phyloP scores from a whole-genome alignment of 2,888 invertebrate genomes.

The Argynnis bischoffii region DNA sequence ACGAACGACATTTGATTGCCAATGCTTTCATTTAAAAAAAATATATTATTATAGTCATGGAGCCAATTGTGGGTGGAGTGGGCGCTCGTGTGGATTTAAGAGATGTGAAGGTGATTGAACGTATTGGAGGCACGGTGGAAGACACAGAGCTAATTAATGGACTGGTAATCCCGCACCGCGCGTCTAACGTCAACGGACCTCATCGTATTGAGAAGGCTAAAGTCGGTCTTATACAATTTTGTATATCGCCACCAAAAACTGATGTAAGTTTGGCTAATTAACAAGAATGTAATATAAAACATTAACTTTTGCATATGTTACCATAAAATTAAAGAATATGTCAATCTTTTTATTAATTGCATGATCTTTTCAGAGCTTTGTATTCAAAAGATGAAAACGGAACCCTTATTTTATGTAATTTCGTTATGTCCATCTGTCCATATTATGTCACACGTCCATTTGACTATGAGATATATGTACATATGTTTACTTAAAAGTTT shows the following conservation, averaged over 20 bases:
- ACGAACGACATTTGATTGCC: too few species aligned
- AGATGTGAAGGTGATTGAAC: conserved; percentile 98
- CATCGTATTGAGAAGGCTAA: conserved; percentile 98
- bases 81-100: conserved; percentile 92
- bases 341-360: too few species aligned
- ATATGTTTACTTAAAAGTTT: too few species aligned
- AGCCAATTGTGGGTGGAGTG: conserved; percentile 76
- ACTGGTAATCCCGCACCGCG: conserved; percentile 95
- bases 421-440: too few species aligned
- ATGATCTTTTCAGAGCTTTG: too few species aligned
- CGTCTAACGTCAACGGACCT: conserved; percentile 95
- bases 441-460: too few species aligned
- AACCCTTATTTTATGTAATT: too few species aligned
- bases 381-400: too few species aligned
- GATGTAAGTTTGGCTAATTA: conserved; percentile 85
- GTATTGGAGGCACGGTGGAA: conserved; percentile 98
- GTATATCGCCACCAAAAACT: conserved; percentile 99
- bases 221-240: conserved; percentile 99
- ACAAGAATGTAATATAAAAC: background rate
- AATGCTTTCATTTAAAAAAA: too few species aligned
- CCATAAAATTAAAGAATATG: too few species aligned
- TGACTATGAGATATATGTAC: too few species aligned
- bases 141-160: conserved; percentile 98
- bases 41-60: conserved; percentile 65
- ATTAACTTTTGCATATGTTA: too few species aligned